These are phyloP conservation scores for Ceraclea dissimilis DNA, from an alignment of 2,888 invertebrate species.

Conservation along the genomic window DNA sequence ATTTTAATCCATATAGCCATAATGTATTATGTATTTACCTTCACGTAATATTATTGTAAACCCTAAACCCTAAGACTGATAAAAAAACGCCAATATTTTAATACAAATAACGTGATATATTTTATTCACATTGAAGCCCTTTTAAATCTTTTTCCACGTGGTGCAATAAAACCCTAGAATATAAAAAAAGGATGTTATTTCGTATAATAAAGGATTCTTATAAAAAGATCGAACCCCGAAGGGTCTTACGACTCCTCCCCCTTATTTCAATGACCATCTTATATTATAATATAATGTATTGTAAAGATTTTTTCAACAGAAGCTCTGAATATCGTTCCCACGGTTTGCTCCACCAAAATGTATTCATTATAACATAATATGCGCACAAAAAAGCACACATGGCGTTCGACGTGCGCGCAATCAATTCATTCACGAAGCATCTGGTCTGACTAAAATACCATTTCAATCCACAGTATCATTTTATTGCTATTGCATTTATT, in stretches of 20 bases:
- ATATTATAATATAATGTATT: slow-evolving; percentile 10
- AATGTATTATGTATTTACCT: too few relatives aligned
- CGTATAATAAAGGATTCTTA: slow-evolving; percentile 11
- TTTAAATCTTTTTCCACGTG: slow-evolving; percentile 11
- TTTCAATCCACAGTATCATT: not conserved
- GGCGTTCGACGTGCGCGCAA: slow-evolving; percentile 15
- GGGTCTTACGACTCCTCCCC: slow-evolving; percentile 22
- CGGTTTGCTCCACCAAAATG: slow-evolving; percentile 23
- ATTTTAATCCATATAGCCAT: too few relatives aligned
- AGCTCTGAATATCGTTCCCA: slow-evolving; percentile 23
- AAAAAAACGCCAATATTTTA: too few relatives aligned
- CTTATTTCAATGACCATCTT: slow-evolving; percentile 18
- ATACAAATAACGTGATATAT: not conserved
- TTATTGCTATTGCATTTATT: too few relatives aligned
- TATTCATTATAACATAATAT: slow-evolving; percentile 25
- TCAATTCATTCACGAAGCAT: slow-evolving; percentile 1
- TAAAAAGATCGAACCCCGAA: slow-evolving; percentile 18
- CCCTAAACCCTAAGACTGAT: too few relatives aligned
- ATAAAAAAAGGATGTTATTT: slow-evolving; percentile 16
- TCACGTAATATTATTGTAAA: too few relatives aligned
- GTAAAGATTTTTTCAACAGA: slow-evolving; percentile 16
- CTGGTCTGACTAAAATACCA: not conserved
- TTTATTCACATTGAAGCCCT: not conserved
- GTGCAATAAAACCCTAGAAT: slow-evolving; percentile 14
- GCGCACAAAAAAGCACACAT: slow-evolving; percentile 23